Percentiles rank a stretch among this genome's conserved stretches.
phyloP scores from a whole-genome alignment of 2,113 vertebrate genomes.

The Pipra filicauda region DNA sequence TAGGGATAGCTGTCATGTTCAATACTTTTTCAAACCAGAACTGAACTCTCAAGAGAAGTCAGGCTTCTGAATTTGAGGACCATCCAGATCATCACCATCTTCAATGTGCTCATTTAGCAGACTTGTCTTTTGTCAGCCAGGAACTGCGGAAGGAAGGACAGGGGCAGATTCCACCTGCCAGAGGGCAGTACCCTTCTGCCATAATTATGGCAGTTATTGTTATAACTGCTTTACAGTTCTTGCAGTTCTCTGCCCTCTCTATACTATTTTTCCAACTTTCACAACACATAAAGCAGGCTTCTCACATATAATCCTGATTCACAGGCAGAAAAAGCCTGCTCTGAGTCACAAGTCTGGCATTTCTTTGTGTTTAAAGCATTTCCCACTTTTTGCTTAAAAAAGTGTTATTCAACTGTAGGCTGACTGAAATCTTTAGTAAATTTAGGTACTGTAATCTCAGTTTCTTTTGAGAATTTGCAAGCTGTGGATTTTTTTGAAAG shows the following conservation, averaged over 20 bases:
- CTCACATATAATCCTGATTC: neutral
- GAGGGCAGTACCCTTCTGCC: neutral
- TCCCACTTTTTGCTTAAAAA: neutral
- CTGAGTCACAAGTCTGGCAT: neutral
- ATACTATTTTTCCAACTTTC: neutral
- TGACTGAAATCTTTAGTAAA: neutral
- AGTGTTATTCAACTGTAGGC: neutral
- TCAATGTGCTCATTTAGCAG: neutral
- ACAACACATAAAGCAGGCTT: neutral
- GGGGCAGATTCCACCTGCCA: neutral
- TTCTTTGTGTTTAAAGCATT: neutral
- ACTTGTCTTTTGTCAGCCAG: neutral
- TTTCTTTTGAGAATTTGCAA: neutral
- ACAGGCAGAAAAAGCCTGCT: neutral
- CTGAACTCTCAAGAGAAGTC: neutral
- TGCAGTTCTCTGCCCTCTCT: neutral
- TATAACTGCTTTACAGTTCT: neutral
- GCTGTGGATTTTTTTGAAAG: neutral
- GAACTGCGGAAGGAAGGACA: neutral
- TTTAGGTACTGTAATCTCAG: neutral
- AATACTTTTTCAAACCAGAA: neutral
- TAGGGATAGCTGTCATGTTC: neutral
- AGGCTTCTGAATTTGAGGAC: neutral
- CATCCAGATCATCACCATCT: neutral
- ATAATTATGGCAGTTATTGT: neutral